Evolutionary conservation across 2,113 vertebrate genomes (phyloP).

Genomic region (Podiceps cristatus): DNA sequence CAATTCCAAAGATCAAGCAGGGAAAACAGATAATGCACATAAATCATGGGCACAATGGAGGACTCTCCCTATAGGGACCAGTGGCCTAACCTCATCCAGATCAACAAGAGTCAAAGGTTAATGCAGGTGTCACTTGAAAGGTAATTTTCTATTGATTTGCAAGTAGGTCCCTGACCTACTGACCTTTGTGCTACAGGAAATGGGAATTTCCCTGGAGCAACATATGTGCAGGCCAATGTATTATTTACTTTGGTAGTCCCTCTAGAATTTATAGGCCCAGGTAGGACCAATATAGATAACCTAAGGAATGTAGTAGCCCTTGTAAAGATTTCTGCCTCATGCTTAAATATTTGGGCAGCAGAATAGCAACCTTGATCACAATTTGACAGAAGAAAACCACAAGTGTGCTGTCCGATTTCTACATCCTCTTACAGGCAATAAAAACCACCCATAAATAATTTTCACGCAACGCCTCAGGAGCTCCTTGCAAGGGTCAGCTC

Average conservation of each 20-base stretch:
- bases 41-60: background rate
- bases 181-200: conserved; percentile 31
- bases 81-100: conserved; percentile 21
- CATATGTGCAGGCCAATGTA: conserved; percentile 33
- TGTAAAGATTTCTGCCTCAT: conserved; percentile 29
- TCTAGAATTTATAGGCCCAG: conserved; percentile 56
- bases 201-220: conserved; percentile 17
- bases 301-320: conserved; percentile 59
- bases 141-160: conserved; percentile 64
- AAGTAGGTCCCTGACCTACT: conserved; percentile 55
- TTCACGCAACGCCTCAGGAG: background rate
- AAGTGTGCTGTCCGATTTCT: background rate
- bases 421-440: conserved; percentile 41
- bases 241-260: conserved; percentile 64
- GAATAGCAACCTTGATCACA: conserved; percentile 40
- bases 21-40: conserved; percentile 40
- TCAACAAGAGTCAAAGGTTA: conserved; percentile 58
- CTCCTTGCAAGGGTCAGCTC: conserved; percentile 6
- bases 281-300: conserved; percentile 54
- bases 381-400: conserved; percentile 50
- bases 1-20: conserved; percentile 34
- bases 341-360: conserved; percentile 46
- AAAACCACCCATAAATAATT: conserved; percentile 45
- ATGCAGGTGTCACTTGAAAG: conserved; percentile 56
- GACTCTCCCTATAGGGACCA: background rate